phyloP scores from a whole-genome alignment of 2,113 vertebrate genomes.

The Fulica atra region DNA sequence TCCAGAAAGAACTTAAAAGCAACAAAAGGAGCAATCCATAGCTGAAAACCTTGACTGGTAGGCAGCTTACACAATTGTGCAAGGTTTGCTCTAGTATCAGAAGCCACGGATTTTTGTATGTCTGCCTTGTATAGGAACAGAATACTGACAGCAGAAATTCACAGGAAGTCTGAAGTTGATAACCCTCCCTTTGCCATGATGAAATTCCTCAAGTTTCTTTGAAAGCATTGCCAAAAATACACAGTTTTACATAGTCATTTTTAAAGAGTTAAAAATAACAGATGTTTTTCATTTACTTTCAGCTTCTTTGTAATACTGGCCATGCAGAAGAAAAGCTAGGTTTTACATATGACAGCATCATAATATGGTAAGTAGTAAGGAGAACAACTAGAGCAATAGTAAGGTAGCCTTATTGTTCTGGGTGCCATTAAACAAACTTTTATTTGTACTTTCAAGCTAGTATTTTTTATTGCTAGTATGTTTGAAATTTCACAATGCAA shows the following conservation, averaged over 20 bases:
- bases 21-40: background rate
- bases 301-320: slow-evolving; percentile 95
- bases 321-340: slow-evolving; percentile 94
- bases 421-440: background rate
- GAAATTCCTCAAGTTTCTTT: background rate
- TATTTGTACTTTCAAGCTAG: background rate
- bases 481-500: background rate
- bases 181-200: fast-evolving
- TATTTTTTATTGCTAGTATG: background rate
- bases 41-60: background rate
- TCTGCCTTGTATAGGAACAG: background rate
- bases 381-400: background rate
- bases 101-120: background rate
- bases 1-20: background rate
- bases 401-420: background rate
- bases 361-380: slow-evolving; percentile 89
- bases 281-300: slow-evolving; percentile 46
- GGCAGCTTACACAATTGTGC: background rate
- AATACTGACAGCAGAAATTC: background rate
- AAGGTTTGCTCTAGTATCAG: background rate
- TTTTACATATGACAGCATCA: slow-evolving; percentile 96
- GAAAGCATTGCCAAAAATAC: background rate
- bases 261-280: background rate
- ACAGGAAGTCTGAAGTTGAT: background rate
- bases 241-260: fast-evolving